Evolutionary conservation across 2,888 invertebrate species (phyloP), one percentile per base, ranked within the genome.

Genomic region (Metacarcinus magister): DNA sequence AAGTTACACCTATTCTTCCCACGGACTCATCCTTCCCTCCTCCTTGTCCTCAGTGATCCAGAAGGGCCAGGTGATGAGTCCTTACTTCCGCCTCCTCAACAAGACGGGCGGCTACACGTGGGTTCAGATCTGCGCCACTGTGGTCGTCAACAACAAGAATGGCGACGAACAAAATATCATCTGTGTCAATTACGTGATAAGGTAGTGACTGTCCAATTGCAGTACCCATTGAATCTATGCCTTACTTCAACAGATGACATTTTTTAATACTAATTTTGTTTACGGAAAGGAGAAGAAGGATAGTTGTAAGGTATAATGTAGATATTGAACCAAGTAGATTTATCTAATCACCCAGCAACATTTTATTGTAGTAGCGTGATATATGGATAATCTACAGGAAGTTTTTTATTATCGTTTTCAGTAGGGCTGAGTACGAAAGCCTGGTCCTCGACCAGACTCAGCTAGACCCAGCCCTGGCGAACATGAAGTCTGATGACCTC

Each of bases 111-210:
- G 99, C 67, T 99, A 98, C 98, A 99, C 99, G 95, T 99, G 99
- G 99, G 98, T 99, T 97, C 99, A 99, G 98, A 99, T 99, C 0
- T 99, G 99, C 97, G 99, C 99, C 96, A 99, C 99, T 0, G 99
- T 99, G 90, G 99, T 99, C 96, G 99, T 99, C 98, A 99, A 98
- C 97, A 98, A 99, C 95, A 99, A 99, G 98, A 99, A 99, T 97
- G 99, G 99, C 8, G 99, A 99, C 97, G 99, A 99, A 97, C 99
- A 99, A 98, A 99, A 99, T 97, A 99, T 99, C 97, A 99, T 99
- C 97, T 99, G 99, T 97, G 99, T 99, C 97, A 99, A 99, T 98
- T 99, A 99, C 98, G 99, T 99, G 97, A 98, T 99, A 97, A 99
- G 99, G 99, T 99, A 98, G 54, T 60, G 19, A 23, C 48, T 67